Evolutionary conservation across 2,888 invertebrate genomes (phyloP).

Genomic region (Strigamia maritima): DNA sequence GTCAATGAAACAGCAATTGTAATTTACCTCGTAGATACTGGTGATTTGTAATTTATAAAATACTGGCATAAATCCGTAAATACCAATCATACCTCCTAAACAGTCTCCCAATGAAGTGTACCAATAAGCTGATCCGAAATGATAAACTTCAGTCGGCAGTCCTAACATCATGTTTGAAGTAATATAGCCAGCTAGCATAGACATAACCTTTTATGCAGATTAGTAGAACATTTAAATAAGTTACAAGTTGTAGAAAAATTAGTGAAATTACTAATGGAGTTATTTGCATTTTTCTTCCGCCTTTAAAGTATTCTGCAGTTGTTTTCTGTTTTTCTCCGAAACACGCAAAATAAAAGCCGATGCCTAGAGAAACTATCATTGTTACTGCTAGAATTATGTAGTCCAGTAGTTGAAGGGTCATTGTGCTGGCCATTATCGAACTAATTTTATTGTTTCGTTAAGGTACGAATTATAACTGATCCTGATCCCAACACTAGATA

Average conservation of each 20-base stretch:
- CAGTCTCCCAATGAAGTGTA: background rate
- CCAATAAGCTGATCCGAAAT: constrained; percentile 2
- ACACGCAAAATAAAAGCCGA: constrained; percentile 25
- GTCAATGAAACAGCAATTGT: background rate
- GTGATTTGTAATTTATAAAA: constrained; percentile 36
- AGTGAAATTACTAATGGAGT: background rate
- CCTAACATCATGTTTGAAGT: constrained; percentile 35
- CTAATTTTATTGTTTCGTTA: too few species aligned
- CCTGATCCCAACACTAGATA: too few species aligned
- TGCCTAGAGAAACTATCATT: constrained; percentile 5
- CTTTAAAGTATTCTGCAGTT: constrained; percentile 35
- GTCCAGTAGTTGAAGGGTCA: constrained; percentile 13
- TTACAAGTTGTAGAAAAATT: background rate
- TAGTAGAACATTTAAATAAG: too few species aligned
- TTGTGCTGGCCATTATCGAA: background rate
- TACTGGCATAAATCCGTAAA: constrained; percentile 26
- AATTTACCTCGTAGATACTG: constrained; percentile 4
- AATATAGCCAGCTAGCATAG: constrained; percentile 22
- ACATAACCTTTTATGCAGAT: background rate
- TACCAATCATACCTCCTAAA: constrained; percentile 5
- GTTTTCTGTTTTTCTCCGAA: constrained; percentile 34
- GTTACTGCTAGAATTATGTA: constrained; percentile 1
- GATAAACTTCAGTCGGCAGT: constrained; percentile 31
- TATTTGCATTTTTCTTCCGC: background rate
- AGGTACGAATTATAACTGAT: too few species aligned